Base-by-base conservation (phyloP, 2,113 vertebrate genomes). In the Rhombomys opimus region DNA sequence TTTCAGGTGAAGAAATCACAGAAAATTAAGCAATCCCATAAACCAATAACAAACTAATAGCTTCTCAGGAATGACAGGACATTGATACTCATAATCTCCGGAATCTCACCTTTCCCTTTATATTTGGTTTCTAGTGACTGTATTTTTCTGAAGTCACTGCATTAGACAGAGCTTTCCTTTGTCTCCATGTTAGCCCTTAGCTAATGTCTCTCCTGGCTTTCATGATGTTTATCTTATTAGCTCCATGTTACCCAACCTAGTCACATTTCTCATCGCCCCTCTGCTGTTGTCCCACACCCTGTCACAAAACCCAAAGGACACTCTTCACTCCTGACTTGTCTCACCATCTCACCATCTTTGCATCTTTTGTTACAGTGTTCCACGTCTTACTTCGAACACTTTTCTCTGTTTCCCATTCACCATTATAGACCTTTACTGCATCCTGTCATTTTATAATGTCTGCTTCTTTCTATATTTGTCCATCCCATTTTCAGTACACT, bases 1-100 rank as follows among this genome's bases (percentile, higher is more conserved):
- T 87, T 30, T 91, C 63, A 94, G 54, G 17, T 73, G 30, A 92
- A 88, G 2, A 96, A 92, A 78, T 95, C 50, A 50, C 35, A 67
- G 82, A 94, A 85, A 95, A 52, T 17, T 46, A 91, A 81, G 77
- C 27, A n/a, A 72, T 46, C 5, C 57, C 57, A 94, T 52, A 85
- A 85, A 35, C 20, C 2, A 82, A 57, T 63, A 80, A 81, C 82
- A 6, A 85, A 30, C 3, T 80, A 65, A 52, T 70, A 23, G 9
- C 76, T 87, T 81, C 76, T 76, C 27, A 75, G 30, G 30, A 75
- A 68, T 90, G 6, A 20, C 4, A 78, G n/a, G 10, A 27, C 70
- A 68, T 27, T 35, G 30, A 65, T 75, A 27, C 1, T 41, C 68
- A 18, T 59, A 4, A 32, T 68, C 20, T 32, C 23, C 77, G 27